Base-by-base conservation (phyloP, 2,797 vertebrate genomes). In the Typhlichthys subterraneus region DNA sequence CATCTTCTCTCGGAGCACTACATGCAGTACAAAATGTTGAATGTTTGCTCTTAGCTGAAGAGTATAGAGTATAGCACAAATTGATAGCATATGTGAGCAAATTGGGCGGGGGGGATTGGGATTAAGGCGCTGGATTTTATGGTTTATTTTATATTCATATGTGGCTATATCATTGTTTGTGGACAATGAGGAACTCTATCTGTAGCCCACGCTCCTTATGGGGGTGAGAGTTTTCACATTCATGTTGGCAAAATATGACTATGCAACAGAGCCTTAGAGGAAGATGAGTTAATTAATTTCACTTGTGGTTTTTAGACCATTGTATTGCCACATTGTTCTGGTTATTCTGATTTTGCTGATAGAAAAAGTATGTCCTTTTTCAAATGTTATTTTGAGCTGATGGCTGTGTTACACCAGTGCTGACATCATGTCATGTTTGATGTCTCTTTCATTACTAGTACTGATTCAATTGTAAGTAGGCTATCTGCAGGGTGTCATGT, bases 241-340 rank as follows among this genome's bases (percentile, higher is more conserved):
- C 12, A 55, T 70, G 48, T 75, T 76, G 74, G 66, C 52, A 67
- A 83, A 79, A 72, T 46, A 63, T 57, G 51, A 56, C 33, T 0
- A 29, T 49, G 23, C 12, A 51, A 19, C 19, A 53, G 11, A 5
- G 23, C 3, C 23, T 23, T 23, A 3, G 19, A 2, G 3, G 23
- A 23, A 23, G 23, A 23, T 23, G 3, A 23, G 51, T 51, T 57
- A 6, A 3, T 56, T 14, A 13, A 10, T 17, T 45, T 57, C 11
- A 12, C 15, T 15, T 57, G 9, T 57, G 13, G 31, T 8, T 8
- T 38, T 38, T 50, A 15, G 48, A 8, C 23, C 14, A n/a, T 14
- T 50, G 8, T 50, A 23, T 23, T 23, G 3, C 23, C 23, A 23
- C 23, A 23, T 23, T 23, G 23, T 23, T 23, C 23, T 23, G 23